Conservation (phyloP, 2,888 invertebrate genomes). For the Stegophylla sp. region DNA sequence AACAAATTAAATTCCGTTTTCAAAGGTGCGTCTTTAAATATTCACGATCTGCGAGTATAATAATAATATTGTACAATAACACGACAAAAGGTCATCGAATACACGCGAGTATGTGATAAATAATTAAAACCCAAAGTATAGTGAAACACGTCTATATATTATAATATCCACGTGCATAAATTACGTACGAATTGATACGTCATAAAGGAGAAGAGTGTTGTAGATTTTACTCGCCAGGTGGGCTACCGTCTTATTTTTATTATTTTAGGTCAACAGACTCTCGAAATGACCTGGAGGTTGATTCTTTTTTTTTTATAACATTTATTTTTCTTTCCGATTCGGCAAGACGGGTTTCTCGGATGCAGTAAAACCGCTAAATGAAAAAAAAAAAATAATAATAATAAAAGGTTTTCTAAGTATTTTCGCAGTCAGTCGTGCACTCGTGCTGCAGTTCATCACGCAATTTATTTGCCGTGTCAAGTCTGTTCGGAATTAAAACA, state of each 20-base stretch:
- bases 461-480: too few relatives aligned
- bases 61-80: not conserved
- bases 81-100: not conserved
- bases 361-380: not conserved
- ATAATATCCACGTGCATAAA: not conserved
- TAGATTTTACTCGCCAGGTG: slow-evolving; percentile 20
- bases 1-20: not conserved
- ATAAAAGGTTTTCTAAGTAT: too few relatives aligned
- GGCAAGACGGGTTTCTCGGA: slow-evolving; percentile 4
- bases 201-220: not conserved
- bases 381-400: not conserved
- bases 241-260: slow-evolving; percentile 35
- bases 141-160: not conserved
- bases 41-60: not conserved
- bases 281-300: not conserved
- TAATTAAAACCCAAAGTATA: slow-evolving; percentile 9
- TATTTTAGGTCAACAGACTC: slow-evolving; percentile 37
- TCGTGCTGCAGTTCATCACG: too few relatives aligned
- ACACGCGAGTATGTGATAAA: not conserved
- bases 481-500: too few relatives aligned
- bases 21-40: slow-evolving; percentile 2
- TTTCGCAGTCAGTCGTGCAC: too few relatives aligned
- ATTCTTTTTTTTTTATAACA: not conserved
- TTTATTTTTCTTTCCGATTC: not conserved
- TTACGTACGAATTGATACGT: not conserved